phyloP scores from a whole-genome alignment of 2,888 invertebrate genomes.

The Apamea epomidion region DNA sequence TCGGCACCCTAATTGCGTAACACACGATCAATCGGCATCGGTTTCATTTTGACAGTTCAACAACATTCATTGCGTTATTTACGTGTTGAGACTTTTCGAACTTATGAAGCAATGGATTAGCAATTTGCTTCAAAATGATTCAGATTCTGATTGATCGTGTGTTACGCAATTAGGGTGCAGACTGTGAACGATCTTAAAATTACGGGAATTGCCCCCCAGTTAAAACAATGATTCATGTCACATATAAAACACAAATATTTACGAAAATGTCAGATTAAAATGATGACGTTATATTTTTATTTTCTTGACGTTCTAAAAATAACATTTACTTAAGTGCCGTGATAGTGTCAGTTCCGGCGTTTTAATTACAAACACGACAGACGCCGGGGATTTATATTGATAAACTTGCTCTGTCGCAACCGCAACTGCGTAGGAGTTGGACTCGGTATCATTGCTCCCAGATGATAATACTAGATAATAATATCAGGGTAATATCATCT shows the following conservation, averaged over 20 bases:
- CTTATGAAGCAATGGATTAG: no score
- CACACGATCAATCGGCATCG: no score
- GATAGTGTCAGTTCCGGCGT: constrained; percentile 34
- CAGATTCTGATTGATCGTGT: no score
- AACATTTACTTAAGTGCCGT: constrained; percentile 41
- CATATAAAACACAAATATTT: constrained; percentile 28
- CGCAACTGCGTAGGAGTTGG: constrained; percentile 39
- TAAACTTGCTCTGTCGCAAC: constrained; percentile 40
- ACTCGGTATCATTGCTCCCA: constrained; percentile 25
- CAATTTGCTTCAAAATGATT: no score
- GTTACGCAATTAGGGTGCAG: no score
- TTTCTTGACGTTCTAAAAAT: constrained; percentile 18
- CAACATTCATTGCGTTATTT: no score
- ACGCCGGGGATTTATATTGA: constrained; percentile 47
- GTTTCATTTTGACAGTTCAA: no score
- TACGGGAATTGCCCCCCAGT: neutral
- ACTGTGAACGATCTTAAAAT: no score
- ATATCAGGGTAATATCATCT: constrained; percentile 51
- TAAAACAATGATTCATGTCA: constrained; percentile 31
- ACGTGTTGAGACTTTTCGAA: no score
- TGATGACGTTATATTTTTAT: constrained; percentile 26
- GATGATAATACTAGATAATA: constrained; percentile 59
- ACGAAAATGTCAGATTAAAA: constrained; percentile 27
- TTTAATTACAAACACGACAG: constrained; percentile 53
- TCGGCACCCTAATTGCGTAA: no score